Conservation (phyloP, 2,113 vertebrate species). For the Notothenia coriiceps region DNA sequence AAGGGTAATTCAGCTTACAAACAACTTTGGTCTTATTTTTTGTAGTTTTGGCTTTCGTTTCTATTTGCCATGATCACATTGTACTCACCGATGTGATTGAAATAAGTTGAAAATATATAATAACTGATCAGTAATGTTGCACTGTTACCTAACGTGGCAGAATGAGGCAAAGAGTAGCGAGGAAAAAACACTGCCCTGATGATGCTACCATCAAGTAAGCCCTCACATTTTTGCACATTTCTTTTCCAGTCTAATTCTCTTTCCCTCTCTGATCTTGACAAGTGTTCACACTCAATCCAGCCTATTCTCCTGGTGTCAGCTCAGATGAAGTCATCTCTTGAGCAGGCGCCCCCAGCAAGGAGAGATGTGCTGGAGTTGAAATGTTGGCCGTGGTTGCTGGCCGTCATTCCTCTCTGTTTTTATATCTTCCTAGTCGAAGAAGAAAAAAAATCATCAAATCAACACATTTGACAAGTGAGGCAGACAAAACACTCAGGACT, state of each 20-base stretch:
- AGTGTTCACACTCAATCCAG: constrained; percentile 33
- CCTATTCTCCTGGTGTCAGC: constrained; percentile 48
- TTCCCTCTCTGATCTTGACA: constrained; percentile 33
- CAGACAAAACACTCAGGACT: too few relatives aligned
- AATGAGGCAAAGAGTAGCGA: background rate
- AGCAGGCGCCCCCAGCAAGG: constrained; percentile 22
- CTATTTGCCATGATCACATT: background rate
- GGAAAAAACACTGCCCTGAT: background rate
- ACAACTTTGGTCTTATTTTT: background rate
- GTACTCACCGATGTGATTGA: background rate
- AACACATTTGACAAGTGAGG: too few relatives aligned
- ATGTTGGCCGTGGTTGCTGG: too few relatives aligned
- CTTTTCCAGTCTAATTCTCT: background rate
- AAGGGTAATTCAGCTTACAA: too few relatives aligned
- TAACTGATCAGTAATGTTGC: background rate
- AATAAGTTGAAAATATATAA: background rate
- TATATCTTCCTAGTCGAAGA: background rate
- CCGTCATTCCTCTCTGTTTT: background rate
- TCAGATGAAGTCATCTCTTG: constrained; percentile 50
- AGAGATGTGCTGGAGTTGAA: background rate
- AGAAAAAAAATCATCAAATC: too few relatives aligned
- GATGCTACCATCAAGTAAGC: background rate
- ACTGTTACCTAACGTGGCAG: background rate
- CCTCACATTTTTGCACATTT: background rate
- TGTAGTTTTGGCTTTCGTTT: background rate